These are phyloP conservation scores for Euschistus heros DNA, from an alignment of 1,140 invertebrate species.

Conservation along the genomic window DNA sequence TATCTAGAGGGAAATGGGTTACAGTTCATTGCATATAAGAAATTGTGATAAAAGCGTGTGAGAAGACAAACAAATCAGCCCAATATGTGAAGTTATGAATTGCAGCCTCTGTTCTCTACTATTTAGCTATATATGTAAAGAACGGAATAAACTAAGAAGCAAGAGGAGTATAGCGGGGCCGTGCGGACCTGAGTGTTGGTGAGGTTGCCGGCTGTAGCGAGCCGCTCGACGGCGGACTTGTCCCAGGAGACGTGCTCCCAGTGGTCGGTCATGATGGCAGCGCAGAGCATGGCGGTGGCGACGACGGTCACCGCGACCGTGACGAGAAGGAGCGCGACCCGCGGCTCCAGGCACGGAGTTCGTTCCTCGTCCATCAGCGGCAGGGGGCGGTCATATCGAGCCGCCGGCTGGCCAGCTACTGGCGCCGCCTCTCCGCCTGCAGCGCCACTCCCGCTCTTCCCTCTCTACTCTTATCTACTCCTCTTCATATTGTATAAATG, in stretches of 20 bases:
- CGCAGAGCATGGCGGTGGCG: conserved; percentile 65
- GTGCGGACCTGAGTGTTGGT: conserved; percentile 33
- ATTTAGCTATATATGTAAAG: too few species aligned
- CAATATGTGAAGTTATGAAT: too few species aligned
- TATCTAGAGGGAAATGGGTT: too few species aligned
- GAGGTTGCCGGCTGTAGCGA: conserved; percentile 5
- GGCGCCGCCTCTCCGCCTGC: conserved; percentile 1
- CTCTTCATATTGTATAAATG: not conserved
- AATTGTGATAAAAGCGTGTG: too few species aligned
- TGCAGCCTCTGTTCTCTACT: too few species aligned
- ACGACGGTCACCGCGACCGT: conserved; percentile 44
- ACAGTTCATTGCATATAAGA: too few species aligned
- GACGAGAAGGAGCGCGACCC: conserved; percentile 30
- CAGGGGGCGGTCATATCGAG: not conserved
- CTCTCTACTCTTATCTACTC: conserved; percentile 14
- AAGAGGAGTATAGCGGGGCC: too few species aligned
- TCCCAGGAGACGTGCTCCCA: conserved; percentile 76
- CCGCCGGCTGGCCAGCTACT: not conserved
- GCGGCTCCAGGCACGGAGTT: conserved; percentile 23
- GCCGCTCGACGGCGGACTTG: conserved; percentile 29
- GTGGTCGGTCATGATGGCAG: conserved; percentile 72
- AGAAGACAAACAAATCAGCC: too few species aligned
- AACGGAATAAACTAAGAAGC: too few species aligned
- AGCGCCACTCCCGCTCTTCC: not conserved
- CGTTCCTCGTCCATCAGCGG: conserved; percentile 10